These are phyloP conservation scores for Odocoileus hemionus DNA, from an alignment of 2,113 vertebrate genomes.

Conservation along the genomic window DNA sequence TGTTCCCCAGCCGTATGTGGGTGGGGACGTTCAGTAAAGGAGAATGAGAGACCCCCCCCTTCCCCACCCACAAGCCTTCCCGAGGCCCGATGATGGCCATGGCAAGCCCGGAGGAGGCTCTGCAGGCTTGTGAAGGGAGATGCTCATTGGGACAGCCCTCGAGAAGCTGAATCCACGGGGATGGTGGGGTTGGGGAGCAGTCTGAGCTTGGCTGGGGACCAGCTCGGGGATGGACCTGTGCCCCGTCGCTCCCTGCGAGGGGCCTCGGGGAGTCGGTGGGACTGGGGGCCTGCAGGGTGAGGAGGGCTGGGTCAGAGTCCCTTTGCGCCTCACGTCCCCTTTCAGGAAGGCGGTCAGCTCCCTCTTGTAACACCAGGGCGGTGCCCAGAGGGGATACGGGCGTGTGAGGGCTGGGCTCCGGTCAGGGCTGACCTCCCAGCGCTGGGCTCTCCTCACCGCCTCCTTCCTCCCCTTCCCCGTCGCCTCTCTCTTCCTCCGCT, in stretches of 20 bases:
- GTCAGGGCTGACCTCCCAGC: neutral
- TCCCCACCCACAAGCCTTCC: neutral
- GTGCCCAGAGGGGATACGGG: neutral
- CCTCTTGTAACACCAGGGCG: neutral
- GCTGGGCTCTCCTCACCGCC: accelerated
- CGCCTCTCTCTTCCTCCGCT: accelerated
- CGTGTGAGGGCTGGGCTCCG: accelerated
- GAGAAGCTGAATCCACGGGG: neutral
- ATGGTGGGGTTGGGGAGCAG: neutral
- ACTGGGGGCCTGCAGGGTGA: accelerated
- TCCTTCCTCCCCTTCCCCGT: accelerated
- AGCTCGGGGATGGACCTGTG: neutral
- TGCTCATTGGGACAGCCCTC: accelerated
- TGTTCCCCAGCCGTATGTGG: accelerated
- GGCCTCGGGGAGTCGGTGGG: neutral
- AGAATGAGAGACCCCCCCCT: too few species aligned
- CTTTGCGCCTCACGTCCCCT: too few species aligned
- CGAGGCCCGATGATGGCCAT: accelerated
- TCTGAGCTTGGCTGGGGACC: neutral
- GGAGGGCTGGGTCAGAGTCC: neutral
- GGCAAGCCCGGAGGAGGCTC: accelerated
- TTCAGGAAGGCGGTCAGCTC: neutral
- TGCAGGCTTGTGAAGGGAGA: too few species aligned
- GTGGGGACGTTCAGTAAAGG: too few species aligned
- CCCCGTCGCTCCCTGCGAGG: too few species aligned